A percentile compares a stretch with the other conserved stretches of the same genome.
phyloP scores from a whole-genome alignment of 2,888 invertebrate species.

The Amphipyra tragopoginis region DNA sequence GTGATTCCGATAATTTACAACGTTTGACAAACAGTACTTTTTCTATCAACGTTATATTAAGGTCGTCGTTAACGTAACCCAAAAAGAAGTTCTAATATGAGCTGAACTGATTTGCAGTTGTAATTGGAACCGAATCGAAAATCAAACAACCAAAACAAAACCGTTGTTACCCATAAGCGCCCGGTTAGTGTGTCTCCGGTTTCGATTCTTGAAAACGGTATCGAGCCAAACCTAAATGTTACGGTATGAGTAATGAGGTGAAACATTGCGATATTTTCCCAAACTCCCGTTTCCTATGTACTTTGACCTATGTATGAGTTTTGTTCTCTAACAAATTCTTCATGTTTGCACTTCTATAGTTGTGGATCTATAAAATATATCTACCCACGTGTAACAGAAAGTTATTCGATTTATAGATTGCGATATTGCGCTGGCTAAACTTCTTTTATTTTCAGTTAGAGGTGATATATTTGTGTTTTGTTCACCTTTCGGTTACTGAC shows the following conservation, averaged over 20 bases:
- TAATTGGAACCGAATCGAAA: too few species aligned
- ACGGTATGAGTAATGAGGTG: constrained; percentile 7
- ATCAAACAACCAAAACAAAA: too few species aligned
- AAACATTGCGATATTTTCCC: constrained; percentile 14
- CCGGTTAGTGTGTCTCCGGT: too few species aligned
- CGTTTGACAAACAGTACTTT: too few species aligned
- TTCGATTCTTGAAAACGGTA: too few species aligned
- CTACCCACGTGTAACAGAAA: constrained; percentile 25
- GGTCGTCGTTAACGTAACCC: too few species aligned
- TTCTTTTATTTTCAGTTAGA: constrained; percentile 23
- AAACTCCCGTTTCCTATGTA: neutral
- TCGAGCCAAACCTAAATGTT: too few species aligned
- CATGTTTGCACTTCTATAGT: constrained; percentile 30
- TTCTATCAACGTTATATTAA: too few species aligned
- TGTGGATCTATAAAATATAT: constrained; percentile 30
- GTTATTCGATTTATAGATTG: constrained; percentile 48
- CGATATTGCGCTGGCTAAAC: constrained; percentile 17
- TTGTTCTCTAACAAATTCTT: constrained; percentile 35
- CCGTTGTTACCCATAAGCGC: too few species aligned
- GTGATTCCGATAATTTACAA: too few species aligned
- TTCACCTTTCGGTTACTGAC: neutral
- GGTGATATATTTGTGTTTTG: constrained; percentile 15
- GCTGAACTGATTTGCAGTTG: too few species aligned
- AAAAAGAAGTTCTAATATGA: too few species aligned
- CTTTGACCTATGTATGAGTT: constrained; percentile 1